A percentile compares a stretch with the other conserved stretches of the same genome.
Conservation (phyloP, 2,113 vertebrate genomes). For the Gobiocypris rarus region DNA sequence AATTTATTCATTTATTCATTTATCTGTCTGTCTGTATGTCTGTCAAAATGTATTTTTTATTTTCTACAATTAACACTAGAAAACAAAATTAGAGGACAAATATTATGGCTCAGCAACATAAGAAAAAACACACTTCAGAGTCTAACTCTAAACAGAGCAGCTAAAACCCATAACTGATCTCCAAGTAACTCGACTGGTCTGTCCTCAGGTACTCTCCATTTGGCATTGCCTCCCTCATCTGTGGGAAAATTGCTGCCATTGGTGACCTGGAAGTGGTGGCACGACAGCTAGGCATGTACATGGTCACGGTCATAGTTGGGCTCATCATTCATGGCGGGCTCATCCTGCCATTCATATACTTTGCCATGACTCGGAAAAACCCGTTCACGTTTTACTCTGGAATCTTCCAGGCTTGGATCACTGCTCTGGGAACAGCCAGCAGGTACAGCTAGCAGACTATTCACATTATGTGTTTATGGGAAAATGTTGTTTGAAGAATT, state of each 20-base stretch:
- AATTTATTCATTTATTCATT: too few species aligned
- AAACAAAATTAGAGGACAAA: not conserved
- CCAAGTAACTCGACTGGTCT: not conserved
- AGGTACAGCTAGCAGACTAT: slow-evolving; percentile 66
- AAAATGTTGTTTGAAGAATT: not conserved
- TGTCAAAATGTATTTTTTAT: not conserved
- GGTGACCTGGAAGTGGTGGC: slow-evolving; percentile 81
- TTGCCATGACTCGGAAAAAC: slow-evolving; percentile 79
- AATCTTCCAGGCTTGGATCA: slow-evolving; percentile 88
- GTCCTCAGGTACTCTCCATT: slow-evolving; percentile 81
- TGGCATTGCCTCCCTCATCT: slow-evolving; percentile 83
- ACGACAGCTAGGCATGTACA: slow-evolving; percentile 84
- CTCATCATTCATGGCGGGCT: slow-evolving; percentile 82
- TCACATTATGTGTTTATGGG: not conserved
- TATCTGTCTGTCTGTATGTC: too few species aligned
- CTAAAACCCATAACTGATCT: too few species aligned
- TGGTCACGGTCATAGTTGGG: slow-evolving; percentile 84
- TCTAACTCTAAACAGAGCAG: not conserved
- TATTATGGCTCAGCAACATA: not conserved
- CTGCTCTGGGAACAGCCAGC: slow-evolving; percentile 83
- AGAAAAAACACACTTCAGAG: not conserved
- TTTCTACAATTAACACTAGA: not conserved
- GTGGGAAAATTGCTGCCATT: slow-evolving; percentile 83
- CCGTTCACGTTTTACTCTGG: slow-evolving; percentile 80
- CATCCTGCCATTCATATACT: slow-evolving; percentile 81